Base-by-base conservation (phyloP, 2,113 vertebrate species). In the Perca fluviatilis region DNA sequence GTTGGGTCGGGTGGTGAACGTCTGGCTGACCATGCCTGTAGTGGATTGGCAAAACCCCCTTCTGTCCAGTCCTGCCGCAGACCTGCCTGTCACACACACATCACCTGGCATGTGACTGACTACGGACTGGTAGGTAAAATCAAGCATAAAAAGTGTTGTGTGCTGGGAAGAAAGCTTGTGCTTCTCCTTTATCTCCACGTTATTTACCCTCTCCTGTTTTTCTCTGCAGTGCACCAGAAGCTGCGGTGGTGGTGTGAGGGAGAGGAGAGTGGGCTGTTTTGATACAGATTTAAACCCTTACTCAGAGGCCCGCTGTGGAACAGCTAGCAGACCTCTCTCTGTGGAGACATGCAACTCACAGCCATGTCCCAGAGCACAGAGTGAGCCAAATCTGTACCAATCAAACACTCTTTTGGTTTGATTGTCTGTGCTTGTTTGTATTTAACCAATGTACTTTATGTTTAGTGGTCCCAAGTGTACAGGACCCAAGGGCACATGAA, bases 321-420 rank as follows among this genome's bases (percentile, higher is more conserved):
- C 81, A 74, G 89, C 65, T 0, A 74, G 89, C 63, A 96, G 90
- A 89, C 98, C 98, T 0, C 33, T 57, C 9, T 92, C 92, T 3
- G 77, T 93, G 56, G 97, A 97, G 30, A 85, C 86, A 82, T 98
- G 97, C 89, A 98, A 97, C 94, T 80, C 61, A 1, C 97, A 98
- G 90, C 88, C 95, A 61, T 99, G 98, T 82, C 91, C 93, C 6
- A 89, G 93, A 60, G 90, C 92, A 16, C 97, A 97, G 64, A 90
- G 97, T 99, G 87, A 96, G 96, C 79, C 69, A 27, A 8, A 67
- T 54, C 5, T 36, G 14, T 68, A 40, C 16, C n/a, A 4, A 8
- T 27, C 18, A n/a, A 11, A 23, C 25, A 54, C n/a, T 21, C 4
- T 21, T 60, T 23, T 16, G 3, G 7, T 51, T 66, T 30, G 0